Evolutionary conservation across 2,113 vertebrate genomes (phyloP).

Genomic region (Archocentrus centrarchus): DNA sequence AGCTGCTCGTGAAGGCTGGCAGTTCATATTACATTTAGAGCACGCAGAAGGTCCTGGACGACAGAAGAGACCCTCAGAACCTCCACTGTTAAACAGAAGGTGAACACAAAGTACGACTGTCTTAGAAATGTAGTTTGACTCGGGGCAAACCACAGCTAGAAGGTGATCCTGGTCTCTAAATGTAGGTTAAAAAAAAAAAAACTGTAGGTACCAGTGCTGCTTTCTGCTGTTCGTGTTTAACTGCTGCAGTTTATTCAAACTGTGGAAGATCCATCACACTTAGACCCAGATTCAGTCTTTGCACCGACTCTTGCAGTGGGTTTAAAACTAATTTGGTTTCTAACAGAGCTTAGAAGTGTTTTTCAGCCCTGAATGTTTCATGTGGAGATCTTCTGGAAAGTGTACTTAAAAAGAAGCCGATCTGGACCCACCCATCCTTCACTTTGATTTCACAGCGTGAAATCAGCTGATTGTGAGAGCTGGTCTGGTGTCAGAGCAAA

Average conservation of each 20-base stretch:
- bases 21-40: not conserved
- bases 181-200: not conserved
- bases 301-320: not conserved
- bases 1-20: constrained; percentile 1
- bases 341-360: not conserved
- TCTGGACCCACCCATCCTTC: not conserved
- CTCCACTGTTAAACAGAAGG: not conserved
- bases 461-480: too few species aligned
- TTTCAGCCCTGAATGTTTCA: too few species aligned
- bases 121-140: not conserved
- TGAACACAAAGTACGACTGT: not conserved
- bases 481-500: too few species aligned
- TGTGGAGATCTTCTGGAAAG: not conserved
- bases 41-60: not conserved
- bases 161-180: not conserved
- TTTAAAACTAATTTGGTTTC: not conserved
- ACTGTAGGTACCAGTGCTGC: too few species aligned
- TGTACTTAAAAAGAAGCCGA: not conserved
- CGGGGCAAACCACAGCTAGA: not conserved
- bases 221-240: too few species aligned
- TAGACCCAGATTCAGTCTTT: too few species aligned
- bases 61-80: not conserved
- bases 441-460: too few species aligned
- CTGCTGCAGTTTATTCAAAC: too few species aligned
- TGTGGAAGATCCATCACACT: too few species aligned